These are phyloP conservation scores for Echiichthys vipera DNA, from an alignment of 2,797 vertebrate genomes.

Conservation along the genomic window DNA sequence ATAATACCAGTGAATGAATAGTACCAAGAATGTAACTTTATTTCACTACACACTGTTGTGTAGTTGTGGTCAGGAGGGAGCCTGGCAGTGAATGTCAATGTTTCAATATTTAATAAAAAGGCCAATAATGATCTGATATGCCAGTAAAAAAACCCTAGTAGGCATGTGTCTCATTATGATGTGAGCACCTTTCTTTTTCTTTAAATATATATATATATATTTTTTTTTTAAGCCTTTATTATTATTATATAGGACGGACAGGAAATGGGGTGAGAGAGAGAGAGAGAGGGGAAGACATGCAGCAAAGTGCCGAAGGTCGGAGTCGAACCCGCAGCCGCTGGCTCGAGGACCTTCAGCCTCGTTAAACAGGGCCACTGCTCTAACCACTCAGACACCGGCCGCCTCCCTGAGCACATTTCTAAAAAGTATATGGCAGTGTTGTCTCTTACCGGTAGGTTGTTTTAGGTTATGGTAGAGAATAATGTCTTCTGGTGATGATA, in stretches of 20 bases:
- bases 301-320: too few species aligned
- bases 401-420: not conserved
- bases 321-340: too few species aligned
- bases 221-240: too few species aligned
- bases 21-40: not conserved
- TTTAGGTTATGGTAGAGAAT: slow-evolving; percentile 90
- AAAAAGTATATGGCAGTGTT: not conserved
- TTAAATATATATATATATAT: too few species aligned
- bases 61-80: not conserved
- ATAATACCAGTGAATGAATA: not conserved
- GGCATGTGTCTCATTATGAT: not conserved
- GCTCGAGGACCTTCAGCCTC: too few species aligned
- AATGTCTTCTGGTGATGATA: slow-evolving; percentile 89
- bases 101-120: not conserved
- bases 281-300: too few species aligned
- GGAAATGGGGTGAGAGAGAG: too few species aligned
- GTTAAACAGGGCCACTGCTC: too few species aligned
- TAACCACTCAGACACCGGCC: too few species aligned
- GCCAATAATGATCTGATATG: not conserved
- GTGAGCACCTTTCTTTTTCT: too few species aligned
- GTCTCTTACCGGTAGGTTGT: slow-evolving; percentile 87
- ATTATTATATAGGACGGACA: too few species aligned
- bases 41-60: not conserved
- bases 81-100: not conserved
- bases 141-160: not conserved